phyloP scores from a whole-genome alignment of 2,113 vertebrate species.

The Alosa alosa region DNA sequence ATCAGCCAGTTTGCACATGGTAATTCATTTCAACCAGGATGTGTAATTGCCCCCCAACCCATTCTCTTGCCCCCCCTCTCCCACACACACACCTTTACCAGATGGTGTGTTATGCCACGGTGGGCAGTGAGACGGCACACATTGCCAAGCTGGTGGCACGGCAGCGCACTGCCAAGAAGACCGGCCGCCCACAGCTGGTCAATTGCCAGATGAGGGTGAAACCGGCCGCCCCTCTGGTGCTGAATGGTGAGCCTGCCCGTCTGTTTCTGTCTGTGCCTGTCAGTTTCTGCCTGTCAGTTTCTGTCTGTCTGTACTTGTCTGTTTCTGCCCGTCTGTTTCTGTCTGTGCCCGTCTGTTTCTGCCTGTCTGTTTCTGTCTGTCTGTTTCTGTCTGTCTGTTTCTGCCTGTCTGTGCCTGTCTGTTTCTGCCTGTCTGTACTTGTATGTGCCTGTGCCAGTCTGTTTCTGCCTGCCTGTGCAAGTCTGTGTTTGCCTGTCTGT shows the following conservation, averaged over 20 bases:
- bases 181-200: slow-evolving; percentile 77
- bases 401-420: too few relatives aligned
- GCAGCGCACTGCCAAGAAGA: slow-evolving; percentile 85
- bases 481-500: slow-evolving; percentile 17
- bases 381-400: not conserved
- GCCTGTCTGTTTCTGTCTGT: not conserved
- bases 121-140: slow-evolving; percentile 72
- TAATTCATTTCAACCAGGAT: not conserved
- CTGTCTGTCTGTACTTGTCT: not conserved
- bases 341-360: slow-evolving; percentile 15
- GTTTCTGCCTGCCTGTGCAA: not conserved
- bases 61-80: not conserved
- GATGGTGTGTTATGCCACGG: slow-evolving; percentile 78
- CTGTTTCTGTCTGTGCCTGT: too few relatives aligned
- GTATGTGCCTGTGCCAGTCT: not conserved
- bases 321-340: not conserved
- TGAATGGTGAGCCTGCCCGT: slow-evolving; percentile 74
- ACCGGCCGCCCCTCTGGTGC: slow-evolving; percentile 72
- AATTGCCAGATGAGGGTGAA: slow-evolving; percentile 94
- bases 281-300: not conserved
- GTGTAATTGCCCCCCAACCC: not conserved
- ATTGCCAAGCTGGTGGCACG: slow-evolving; percentile 85
- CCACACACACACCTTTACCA: slow-evolving; percentile 43
- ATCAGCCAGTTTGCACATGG: not conserved
- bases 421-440: too few relatives aligned